Evolutionary conservation across 1,140 invertebrate genomes (phyloP).

Genomic region (Danaus plexippus): DNA sequence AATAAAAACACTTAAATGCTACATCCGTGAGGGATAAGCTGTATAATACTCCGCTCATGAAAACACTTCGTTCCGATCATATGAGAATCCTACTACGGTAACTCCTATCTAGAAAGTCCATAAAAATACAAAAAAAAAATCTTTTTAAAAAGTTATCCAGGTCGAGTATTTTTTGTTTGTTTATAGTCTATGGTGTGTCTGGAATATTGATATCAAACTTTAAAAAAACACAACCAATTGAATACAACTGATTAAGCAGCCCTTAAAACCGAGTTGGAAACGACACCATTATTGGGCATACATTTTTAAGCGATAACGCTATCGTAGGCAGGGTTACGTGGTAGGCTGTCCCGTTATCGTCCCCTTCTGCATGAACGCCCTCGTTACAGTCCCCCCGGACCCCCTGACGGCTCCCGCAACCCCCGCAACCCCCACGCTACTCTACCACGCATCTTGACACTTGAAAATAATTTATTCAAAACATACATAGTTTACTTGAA

Average conservation of each 20-base stretch:
- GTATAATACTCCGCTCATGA: constrained; percentile 6
- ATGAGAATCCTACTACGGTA: constrained; percentile 10
- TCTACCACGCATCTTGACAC: constrained; percentile 53
- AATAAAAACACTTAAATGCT: constrained; percentile 9
- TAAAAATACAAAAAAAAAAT: too few species aligned
- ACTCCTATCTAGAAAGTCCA: constrained; percentile 1
- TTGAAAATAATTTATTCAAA: constrained; percentile 55
- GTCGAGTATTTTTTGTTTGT: too few species aligned
- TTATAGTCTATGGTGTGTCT: too few species aligned
- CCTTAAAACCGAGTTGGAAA: constrained; percentile 7
- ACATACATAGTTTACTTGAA: constrained; percentile 15
- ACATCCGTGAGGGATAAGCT: constrained; percentile 13
- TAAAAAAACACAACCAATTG: too few species aligned
- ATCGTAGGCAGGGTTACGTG: constrained; percentile 58
- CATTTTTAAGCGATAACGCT: constrained; percentile 61
- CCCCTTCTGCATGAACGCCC: constrained; percentile 70
- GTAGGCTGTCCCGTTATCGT: constrained; percentile 69
- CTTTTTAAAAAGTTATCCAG: too few species aligned
- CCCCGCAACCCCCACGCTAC: constrained; percentile 23
- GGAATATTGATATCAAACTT: too few species aligned
- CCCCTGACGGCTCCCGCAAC: constrained; percentile 15
- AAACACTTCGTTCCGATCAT: constrained; percentile 14
- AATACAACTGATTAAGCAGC: constrained; percentile 7
- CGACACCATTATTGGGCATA: constrained; percentile 59
- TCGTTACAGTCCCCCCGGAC: constrained; percentile 42